Conservation (phyloP, 2,888 invertebrate species). For the Lamellibrachia columna region DNA sequence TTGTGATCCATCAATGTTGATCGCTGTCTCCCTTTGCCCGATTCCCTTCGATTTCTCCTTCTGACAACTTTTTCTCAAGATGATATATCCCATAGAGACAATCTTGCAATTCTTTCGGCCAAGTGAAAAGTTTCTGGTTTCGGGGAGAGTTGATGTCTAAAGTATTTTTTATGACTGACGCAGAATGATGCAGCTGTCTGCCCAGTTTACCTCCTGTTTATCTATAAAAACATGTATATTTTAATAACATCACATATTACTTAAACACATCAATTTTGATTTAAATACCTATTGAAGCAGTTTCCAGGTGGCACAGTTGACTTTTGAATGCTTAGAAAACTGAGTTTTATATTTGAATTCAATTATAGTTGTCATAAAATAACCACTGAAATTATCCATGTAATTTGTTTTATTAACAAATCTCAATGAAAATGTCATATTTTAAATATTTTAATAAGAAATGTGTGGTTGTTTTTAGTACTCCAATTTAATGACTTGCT, state of each 20-base stretch:
- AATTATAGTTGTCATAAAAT: not conserved
- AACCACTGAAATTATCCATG: not conserved
- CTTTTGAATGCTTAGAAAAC: not conserved
- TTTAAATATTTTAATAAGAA: too few relatives aligned
- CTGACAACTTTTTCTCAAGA: not conserved
- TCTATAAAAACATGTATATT: not conserved
- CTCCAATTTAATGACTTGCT: not conserved
- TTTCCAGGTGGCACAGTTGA: not conserved
- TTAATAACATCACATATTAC: not conserved
- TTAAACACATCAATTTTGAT: not conserved
- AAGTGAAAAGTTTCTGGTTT: not conserved
- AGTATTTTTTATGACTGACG: not conserved
- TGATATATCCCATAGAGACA: not conserved
- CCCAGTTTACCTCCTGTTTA: not conserved
- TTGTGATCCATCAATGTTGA: not conserved
- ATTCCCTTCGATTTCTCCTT: not conserved
- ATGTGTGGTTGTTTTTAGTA: not conserved
- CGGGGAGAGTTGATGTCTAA: not conserved
- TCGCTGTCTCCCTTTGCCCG: not conserved
- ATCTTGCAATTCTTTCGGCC: conserved; percentile 3
- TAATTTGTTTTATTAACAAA: too few relatives aligned
- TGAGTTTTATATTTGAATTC: not conserved
- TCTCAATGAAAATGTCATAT: too few relatives aligned
- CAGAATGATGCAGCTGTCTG: not conserved
- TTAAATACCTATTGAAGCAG: not conserved